phyloP scores from a whole-genome alignment of 2,797 vertebrate species.

The Lepidocolaptes lacrymiger region DNA sequence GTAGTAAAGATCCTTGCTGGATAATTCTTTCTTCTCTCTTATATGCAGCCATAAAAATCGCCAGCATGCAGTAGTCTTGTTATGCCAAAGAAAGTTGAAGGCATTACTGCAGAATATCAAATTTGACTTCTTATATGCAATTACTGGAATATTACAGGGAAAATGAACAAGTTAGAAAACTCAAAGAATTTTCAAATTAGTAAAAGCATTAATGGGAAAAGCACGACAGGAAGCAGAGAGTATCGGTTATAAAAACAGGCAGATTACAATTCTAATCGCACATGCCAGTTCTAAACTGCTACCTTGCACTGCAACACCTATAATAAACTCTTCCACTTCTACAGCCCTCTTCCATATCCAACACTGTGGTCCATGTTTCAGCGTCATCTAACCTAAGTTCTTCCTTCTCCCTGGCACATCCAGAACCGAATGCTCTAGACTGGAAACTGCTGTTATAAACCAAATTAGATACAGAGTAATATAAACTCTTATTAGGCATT shows the following conservation, averaged over 20 bases:
- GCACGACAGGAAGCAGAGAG: neutral
- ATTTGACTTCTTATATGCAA: neutral
- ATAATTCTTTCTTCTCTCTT: neutral
- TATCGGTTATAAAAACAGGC: neutral
- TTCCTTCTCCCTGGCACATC: neutral
- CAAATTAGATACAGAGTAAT: neutral
- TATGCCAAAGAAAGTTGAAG: neutral
- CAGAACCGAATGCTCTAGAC: neutral
- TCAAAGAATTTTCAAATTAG: neutral
- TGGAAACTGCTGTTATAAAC: neutral
- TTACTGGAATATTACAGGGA: neutral
- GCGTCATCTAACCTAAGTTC: neutral
- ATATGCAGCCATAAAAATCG: neutral
- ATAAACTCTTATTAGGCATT: neutral
- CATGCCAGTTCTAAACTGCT: neutral
- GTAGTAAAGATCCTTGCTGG: neutral
- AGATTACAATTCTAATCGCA: neutral
- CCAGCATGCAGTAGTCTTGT: neutral
- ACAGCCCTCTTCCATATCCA: neutral
- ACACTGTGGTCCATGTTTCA: neutral
- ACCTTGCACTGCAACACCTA: neutral
- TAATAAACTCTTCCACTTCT: neutral
- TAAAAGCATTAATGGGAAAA: neutral
- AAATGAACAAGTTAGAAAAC: neutral
- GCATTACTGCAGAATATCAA: neutral